Evolutionary conservation across 2,888 invertebrate species (phyloP), one percentile per base, ranked within the genome.

Genomic region (Ellobium chinense): DNA sequence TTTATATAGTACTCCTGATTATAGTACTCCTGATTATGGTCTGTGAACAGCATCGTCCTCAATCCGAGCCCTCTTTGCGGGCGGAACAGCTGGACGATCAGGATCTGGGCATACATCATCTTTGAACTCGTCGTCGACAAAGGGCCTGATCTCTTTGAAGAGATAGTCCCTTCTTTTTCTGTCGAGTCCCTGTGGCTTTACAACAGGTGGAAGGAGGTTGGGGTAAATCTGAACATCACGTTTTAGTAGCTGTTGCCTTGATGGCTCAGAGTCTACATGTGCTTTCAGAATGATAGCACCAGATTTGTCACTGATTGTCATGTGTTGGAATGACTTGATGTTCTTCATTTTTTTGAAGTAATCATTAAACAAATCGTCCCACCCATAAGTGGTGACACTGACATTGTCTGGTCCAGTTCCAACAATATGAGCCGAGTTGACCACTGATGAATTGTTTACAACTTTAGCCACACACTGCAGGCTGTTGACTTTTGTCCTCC

Each of bases 391-490:
- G 9, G 54, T 60, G 4, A 84, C 83, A 60, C 31, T n/a, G n/a
- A 78, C 60, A 14, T 27, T 62, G 7, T 78, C 82, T 69, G 75
- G 65, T 54, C 78, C 80, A n/a, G 21, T 18, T 18, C 81, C 80
- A n/a, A 75, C 78, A 1, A 80, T 46, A 79, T 84, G 83, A 18
- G 80, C 56, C 54, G 79, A 63, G 70, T 85, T 85, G 1, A 84
- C 77, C 2, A 75, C 62, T 9, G 84, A 79, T 21, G 80, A 82
- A n/a, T 68, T 36, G 5, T 54, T 68, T n/a, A 84, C 80, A 29
- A 79, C 80, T 14, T 66, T 46, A 12, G 21, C 24, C n/a, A 85
- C 2, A 31, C 79, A 79, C 62, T 31, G 27, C 29, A 85, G 68
- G 54, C 78, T 75, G 36, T 70, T 78, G 14, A 85, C 81, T 14